Conservation (phyloP, 2,888 invertebrate genomes). For the Corbicula japonica region DNA sequence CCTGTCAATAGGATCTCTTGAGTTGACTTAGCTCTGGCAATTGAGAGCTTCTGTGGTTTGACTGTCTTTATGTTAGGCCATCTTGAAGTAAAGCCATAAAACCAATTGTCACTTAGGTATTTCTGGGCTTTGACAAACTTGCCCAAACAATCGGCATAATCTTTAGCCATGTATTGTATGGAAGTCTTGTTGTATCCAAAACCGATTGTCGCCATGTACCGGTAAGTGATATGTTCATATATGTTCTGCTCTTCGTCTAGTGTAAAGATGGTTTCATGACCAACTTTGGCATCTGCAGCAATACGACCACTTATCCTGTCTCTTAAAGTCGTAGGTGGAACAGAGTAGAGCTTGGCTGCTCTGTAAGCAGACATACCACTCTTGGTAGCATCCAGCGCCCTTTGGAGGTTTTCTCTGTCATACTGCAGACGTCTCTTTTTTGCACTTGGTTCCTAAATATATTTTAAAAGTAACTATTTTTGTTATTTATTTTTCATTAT, state of each 20-base stretch:
- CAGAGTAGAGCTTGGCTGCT: background rate
- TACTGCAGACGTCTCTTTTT: slow-evolving; percentile 17
- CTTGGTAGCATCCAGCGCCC: slow-evolving; percentile 6
- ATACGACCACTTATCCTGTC: background rate
- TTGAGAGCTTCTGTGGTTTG: slow-evolving; percentile 16
- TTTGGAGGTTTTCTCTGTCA: too few species aligned
- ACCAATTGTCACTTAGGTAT: too few species aligned
- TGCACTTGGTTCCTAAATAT: background rate
- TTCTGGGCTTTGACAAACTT: slow-evolving; percentile 3
- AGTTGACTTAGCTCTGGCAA: slow-evolving; percentile 19
- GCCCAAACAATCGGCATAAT: slow-evolving; percentile 1
- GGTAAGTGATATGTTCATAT: background rate
- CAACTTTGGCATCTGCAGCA: background rate
- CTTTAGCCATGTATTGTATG: too few species aligned
- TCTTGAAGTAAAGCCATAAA: too few species aligned
- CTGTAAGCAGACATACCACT: slow-evolving; percentile 1
- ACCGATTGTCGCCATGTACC: slow-evolving; percentile 4
- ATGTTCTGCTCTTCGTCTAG: slow-evolving; percentile 10
- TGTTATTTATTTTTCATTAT: too few species aligned
- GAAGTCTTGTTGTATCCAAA: too few species aligned
- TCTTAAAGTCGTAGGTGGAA: background rate
- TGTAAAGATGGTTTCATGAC: background rate
- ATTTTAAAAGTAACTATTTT: background rate
- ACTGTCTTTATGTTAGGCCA: slow-evolving; percentile 21
- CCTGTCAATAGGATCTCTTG: slow-evolving; percentile 8